Base-by-base conservation (phyloP, 2,797 vertebrate species). In the Rhinatrema bivittatum region DNA sequence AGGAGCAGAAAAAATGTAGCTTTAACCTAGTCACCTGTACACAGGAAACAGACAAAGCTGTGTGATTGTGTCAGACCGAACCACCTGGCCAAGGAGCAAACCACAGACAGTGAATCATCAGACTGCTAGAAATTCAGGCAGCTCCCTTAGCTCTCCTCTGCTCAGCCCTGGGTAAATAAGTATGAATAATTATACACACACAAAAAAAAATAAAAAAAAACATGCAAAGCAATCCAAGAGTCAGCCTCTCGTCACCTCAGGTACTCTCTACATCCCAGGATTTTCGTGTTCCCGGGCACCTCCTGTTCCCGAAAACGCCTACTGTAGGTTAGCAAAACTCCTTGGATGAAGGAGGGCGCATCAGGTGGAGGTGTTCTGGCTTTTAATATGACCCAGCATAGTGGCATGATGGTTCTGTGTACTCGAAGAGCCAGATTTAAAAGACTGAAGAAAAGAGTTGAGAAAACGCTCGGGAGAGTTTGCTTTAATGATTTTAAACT, bases 91-190 rank as follows among this genome's bases (percentile, higher is more conserved):
- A 42, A 46, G 14, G 50, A 64, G 34, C 7, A 36, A 46, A 66
- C 56, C 48, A 59, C 68, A 73, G 70, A 73, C 62, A 58, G 58
- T 73, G 72, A 73, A 68, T 76, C 72, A 76, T 66, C 50, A 0
- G 46, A 56, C 16, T 45, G n/a, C 65, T 55, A 54, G 58, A 61
- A 68, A 65, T 70, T 66, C 55, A 44, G 60, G 50, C 53, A 66
- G 41, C 47, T 46, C 46, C 39, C 66, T 54, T 39, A 44, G 46
- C 50, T 70, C 59, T 48, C 32, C 44, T 68, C 59, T 0, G 3
- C 60, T 56, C 46, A 36, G 42, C 45, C 56, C 46, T 59, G 65
- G 9, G 20, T 31, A 34, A n/a, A n/a, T n/a, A n/a, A n/a, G n/a
- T n/a, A n/a, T n/a, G n/a, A n/a, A n/a, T n/a, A n/a, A n/a, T n/a